Percentiles rank a stretch among this genome's conserved stretches.
Conservation (phyloP, 2,888 invertebrate species). For the Caenorhabditis japonica region DNA sequence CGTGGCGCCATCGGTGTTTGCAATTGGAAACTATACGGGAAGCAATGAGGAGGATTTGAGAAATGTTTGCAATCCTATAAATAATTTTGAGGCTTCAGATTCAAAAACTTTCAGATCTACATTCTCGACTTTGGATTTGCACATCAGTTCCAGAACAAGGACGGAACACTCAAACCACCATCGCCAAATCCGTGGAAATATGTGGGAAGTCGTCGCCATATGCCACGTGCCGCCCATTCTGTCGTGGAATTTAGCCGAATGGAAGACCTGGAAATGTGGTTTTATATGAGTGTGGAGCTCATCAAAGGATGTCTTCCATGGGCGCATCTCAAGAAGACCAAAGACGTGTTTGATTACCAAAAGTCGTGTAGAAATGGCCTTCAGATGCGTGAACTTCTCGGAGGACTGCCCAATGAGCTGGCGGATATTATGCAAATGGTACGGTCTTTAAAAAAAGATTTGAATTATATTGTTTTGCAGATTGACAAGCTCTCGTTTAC, state of each 20-base stretch:
- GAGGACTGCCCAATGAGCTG: conserved; percentile 60
- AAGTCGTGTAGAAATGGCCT: conserved; percentile 54
- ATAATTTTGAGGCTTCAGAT: too few relatives aligned
- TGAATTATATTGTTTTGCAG: too few relatives aligned
- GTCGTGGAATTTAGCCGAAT: conserved; percentile 55
- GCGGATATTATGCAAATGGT: conserved; percentile 56
- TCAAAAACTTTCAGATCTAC: conserved; percentile 54
- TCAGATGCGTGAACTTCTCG: conserved; percentile 55
- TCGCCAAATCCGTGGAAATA: conserved; percentile 58
- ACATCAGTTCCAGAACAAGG: conserved; percentile 53
- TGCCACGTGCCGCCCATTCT: conserved; percentile 53
- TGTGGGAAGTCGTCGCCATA: conserved; percentile 57
- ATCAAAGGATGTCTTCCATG: conserved; percentile 62
- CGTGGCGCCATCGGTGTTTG: conserved; percentile 59
- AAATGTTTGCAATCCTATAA: conserved; percentile 38
- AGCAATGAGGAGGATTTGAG: conserved; percentile 40
- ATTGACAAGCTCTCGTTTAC: conserved; percentile 61
- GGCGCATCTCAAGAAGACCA: conserved; percentile 58
- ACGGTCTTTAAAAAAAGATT: too few relatives aligned
- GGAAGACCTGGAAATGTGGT: conserved; percentile 65
- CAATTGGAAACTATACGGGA: conserved; percentile 54
- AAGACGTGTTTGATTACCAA: conserved; percentile 60
- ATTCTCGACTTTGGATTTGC: conserved; percentile 62
- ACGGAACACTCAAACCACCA: conserved; percentile 57
- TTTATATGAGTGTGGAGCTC: conserved; percentile 61